phyloP scores from a whole-genome alignment of 1,140 invertebrate species.

The Cardiocondyla obscurior region DNA sequence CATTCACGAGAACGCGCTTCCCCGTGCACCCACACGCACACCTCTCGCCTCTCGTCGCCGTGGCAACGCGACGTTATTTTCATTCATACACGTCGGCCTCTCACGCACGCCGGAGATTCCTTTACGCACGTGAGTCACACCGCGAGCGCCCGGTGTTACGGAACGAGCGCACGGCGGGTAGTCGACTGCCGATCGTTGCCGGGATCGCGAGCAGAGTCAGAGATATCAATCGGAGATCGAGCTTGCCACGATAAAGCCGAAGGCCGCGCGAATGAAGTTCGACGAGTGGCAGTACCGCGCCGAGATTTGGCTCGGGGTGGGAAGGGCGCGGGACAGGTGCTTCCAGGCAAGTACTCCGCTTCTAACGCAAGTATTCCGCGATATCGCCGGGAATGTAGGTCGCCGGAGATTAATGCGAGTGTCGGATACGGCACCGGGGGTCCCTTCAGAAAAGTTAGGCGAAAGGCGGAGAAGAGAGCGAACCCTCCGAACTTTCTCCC shows the following conservation, averaged over 20 bases:
- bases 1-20: constrained; percentile 64
- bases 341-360: constrained; percentile 49
- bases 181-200: background rate
- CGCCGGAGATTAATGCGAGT: background rate
- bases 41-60: constrained; percentile 53
- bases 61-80: constrained; percentile 60
- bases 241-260: background rate
- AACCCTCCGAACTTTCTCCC: constrained; percentile 25
- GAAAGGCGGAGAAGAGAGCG: background rate
- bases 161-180: background rate
- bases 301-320: constrained; percentile 37
- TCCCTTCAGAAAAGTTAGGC: constrained; percentile 20
- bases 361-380: too few species aligned
- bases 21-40: constrained; percentile 36
- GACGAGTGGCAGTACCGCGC: constrained; percentile 33
- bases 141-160: background rate
- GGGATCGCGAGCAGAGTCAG: background rate
- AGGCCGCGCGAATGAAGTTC: constrained; percentile 4
- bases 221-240: background rate
- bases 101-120: constrained; percentile 53
- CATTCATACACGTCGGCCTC: constrained; percentile 54
- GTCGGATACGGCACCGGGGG: background rate
- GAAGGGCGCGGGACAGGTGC: constrained; percentile 22
- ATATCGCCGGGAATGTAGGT: constrained; percentile 14
- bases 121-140: constrained; percentile 57